Conservation (phyloP, 23 tunicate genomes). For the Styela plicata region DNA sequence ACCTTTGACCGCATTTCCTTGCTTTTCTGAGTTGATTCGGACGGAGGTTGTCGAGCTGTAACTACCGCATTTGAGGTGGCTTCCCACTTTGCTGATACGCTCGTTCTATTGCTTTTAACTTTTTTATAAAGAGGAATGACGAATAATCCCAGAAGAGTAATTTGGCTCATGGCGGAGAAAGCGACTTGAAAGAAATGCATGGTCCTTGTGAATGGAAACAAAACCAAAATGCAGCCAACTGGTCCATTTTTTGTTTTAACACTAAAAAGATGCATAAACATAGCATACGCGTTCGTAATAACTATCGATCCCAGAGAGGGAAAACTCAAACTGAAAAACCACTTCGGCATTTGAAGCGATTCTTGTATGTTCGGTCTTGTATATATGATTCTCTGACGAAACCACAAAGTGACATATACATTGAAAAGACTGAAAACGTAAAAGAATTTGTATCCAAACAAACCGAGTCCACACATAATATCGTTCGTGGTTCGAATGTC, state of each 20-base stretch:
- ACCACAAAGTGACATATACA: neutral
- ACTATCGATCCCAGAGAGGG: neutral
- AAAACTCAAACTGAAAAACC: neutral
- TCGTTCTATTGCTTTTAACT: neutral
- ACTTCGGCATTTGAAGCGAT: neutral
- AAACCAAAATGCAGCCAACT: neutral
- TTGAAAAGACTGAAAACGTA: neutral
- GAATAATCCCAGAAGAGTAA: neutral
- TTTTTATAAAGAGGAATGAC: neutral
- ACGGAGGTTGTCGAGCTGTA: neutral
- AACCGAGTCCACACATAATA: neutral
- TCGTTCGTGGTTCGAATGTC: neutral
- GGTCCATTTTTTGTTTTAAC: neutral
- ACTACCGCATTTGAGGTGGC: neutral
- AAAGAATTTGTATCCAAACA: neutral
- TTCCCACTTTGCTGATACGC: no score
- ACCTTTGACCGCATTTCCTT: neutral
- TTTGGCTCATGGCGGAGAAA: neutral
- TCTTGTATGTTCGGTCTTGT: neutral
- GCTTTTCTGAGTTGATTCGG: neutral
- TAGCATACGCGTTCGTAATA: neutral
- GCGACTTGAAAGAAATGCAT: neutral
- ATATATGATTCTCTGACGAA: neutral
- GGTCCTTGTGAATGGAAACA: neutral
- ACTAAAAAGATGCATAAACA: neutral